Evolutionary conservation across 2,113 vertebrate species (phyloP), one percentile per base, ranked within the genome.

Genomic region (Opisthocomus hoazin): DNA sequence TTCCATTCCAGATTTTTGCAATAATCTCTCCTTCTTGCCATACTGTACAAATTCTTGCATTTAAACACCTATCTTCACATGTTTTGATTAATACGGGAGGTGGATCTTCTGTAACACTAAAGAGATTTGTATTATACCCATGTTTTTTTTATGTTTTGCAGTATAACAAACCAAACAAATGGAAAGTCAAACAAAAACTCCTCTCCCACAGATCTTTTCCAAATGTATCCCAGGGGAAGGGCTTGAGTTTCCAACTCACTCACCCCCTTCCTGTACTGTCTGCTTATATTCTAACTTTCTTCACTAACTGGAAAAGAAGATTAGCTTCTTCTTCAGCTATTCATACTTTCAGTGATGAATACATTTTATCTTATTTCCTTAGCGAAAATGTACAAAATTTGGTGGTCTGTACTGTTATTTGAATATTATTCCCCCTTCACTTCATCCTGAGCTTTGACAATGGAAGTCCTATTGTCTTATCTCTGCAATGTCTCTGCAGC

Each of bases 121-220:
- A 89, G 77, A 93, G 53, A 90, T 97, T 95, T 96, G 77, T 96
- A 65, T 87, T 95, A 87, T 94, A 96, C 57, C 43, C 66, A 61
- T 0, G 1, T 65, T 70, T 58, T 93, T 92, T 95, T 96, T 96
- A 63, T 94, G 43, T 51, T 89, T 86, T 78, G 58, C 70, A 73
- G 41, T 84, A 37, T 37, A 92, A 94, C 26, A 94, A 96, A 83
- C 77, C 51, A 90, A 95, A 84, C 78, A 96, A 92, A 90, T 0
- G 12, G 70, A 91, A 97, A 96, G 61, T 89, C 71, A 95, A 96
- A 97, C 84, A 94, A 93, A 86, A 90, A 61, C 81, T 85, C 88
- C 74, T 93, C 93, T 94, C 89, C 89, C 91, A 96, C 94, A 90
- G 71, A 96, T 70, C 66, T 96, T 84, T 96, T 96, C 93, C 82